A percentile compares a stretch with the other conserved stretches of the same genome.
phyloP scores from a whole-genome alignment of 2,888 invertebrate species.

The Eristalis pertinax region DNA sequence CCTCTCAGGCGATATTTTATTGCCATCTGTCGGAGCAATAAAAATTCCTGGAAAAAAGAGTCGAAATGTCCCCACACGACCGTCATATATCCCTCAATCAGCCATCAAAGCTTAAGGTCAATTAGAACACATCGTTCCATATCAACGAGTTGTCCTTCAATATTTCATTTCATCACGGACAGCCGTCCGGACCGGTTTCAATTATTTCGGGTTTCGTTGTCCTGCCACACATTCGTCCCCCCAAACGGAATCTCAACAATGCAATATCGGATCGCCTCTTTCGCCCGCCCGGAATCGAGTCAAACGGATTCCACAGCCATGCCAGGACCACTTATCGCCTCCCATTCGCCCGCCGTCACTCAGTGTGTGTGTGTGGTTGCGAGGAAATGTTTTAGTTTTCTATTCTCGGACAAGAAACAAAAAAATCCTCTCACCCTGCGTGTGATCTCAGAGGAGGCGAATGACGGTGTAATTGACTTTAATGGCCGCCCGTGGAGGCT shows the following conservation, averaged over 20 bases:
- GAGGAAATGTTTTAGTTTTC: background rate
- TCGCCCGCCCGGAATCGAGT: background rate
- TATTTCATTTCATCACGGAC: background rate
- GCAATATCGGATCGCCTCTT: background rate
- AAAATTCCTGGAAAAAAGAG: background rate
- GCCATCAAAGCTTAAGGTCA: background rate
- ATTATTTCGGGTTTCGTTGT: background rate
- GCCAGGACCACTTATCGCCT: background rate
- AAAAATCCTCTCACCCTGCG: background rate
- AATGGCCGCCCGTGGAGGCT: conserved; percentile 3
- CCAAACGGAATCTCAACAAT: background rate
- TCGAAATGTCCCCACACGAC: background rate
- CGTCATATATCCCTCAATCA: background rate
- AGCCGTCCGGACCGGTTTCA: background rate
- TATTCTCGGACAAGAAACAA: background rate
- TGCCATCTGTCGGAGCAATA: background rate
- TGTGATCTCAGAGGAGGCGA: background rate
- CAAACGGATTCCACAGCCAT: background rate
- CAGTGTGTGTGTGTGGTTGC: background rate
- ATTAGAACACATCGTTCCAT: conserved; percentile 1
- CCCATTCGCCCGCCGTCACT: no score
- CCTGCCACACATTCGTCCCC: background rate
- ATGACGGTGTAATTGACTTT: conserved; percentile 18
- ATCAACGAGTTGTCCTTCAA: background rate
- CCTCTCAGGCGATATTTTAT: no score